Percentiles rank a stretch among this genome's conserved stretches.
phyloP scores from a whole-genome alignment of 2,797 vertebrate genomes.

The Ibycter americanus region DNA sequence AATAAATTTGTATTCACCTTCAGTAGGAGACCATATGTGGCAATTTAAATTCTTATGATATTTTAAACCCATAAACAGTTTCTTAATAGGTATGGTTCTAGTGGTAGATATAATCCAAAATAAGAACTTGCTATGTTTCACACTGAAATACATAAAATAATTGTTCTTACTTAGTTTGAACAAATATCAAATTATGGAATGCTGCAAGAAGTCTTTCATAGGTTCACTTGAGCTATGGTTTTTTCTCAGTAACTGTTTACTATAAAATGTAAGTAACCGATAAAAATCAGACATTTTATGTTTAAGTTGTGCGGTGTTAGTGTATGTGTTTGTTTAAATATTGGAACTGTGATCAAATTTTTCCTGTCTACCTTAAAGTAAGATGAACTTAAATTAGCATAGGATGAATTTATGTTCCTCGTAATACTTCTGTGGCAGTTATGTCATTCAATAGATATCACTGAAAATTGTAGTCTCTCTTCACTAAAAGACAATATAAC shows the following conservation, averaged over 20 bases:
- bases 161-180: background rate
- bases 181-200: background rate
- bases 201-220: background rate
- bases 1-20: background rate
- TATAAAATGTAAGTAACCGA: background rate
- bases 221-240: background rate
- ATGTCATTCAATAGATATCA: background rate
- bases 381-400: background rate
- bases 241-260: background rate
- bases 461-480: background rate
- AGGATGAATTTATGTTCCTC: background rate
- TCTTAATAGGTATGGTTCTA: background rate
- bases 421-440: background rate
- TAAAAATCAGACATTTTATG: background rate
- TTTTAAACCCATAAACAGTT: background rate
- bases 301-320: background rate
- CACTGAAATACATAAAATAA: background rate
- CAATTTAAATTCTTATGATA: constrained; percentile 2
- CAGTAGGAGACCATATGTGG: background rate
- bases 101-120: background rate
- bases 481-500: background rate
- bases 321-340: background rate
- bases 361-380: background rate
- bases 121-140: background rate
- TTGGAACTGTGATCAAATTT: background rate